Conservation (phyloP, 1,140 invertebrate species). For the Camponotus floridanus region DNA sequence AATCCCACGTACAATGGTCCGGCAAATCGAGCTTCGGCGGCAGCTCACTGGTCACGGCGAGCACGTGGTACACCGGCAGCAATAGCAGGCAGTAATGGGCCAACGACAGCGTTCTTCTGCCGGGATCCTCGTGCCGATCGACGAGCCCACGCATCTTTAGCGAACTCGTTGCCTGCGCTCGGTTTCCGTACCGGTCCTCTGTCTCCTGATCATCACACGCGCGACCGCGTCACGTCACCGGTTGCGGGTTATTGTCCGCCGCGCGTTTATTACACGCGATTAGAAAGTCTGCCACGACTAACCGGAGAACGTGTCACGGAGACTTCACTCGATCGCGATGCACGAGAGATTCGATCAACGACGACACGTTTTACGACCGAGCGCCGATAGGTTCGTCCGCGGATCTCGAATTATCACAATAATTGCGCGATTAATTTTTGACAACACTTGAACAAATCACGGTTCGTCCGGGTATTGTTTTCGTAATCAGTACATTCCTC, state of each 20-base stretch:
- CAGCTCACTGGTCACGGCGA: slow-evolving; percentile 85
- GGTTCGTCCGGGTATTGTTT: not conserved
- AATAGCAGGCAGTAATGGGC: slow-evolving; percentile 71
- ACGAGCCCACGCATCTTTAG: slow-evolving; percentile 77
- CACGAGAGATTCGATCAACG: slow-evolving; percentile 13
- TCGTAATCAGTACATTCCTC: slow-evolving; percentile 1
- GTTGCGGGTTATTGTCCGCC: slow-evolving; percentile 4
- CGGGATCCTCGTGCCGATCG: slow-evolving; percentile 60
- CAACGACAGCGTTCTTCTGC: slow-evolving; percentile 72
- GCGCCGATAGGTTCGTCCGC: not conserved
- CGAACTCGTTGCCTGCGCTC: slow-evolving; percentile 65
- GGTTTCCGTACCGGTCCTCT: slow-evolving; percentile 58
- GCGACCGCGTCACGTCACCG: slow-evolving; percentile 40
- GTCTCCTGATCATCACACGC: slow-evolving; percentile 53
- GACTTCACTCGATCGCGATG: not conserved
- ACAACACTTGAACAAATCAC: slow-evolving; percentile 31
- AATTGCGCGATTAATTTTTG: slow-evolving; percentile 29
- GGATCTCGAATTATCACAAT: slow-evolving; percentile 20
- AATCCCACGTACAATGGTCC: slow-evolving; percentile 93
- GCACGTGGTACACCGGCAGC: slow-evolving; percentile 75
- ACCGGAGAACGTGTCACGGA: not conserved
- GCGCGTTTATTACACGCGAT: slow-evolving; percentile 2
- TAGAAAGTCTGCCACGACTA: not conserved
- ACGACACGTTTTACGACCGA: not conserved
- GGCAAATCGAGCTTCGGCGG: slow-evolving; percentile 92